Base-by-base conservation (phyloP, 2,888 invertebrate species). In the Blastobasis adustella region DNA sequence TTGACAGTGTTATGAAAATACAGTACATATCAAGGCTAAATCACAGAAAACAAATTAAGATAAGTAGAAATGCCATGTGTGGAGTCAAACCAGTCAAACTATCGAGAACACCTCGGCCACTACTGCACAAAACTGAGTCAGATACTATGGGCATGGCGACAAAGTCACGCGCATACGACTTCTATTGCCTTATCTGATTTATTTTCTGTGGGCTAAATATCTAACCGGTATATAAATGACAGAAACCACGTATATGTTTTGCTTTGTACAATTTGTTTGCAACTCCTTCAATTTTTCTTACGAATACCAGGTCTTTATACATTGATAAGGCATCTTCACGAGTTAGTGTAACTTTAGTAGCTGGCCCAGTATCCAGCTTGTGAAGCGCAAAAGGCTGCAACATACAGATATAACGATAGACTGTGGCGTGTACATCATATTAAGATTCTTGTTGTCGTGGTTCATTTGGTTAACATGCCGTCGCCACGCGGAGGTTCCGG, bases 191-290 rank as follows among this genome's bases (percentile, higher is more conserved):
- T 23, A 37, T 38, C 8, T 8, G 1, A 10, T 47, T 5, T 47
- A 37, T 6, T n/a, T 38, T 6, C 7, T 7, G 38, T 6, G 1
- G 1, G n/a, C 9, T n/a, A 37, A 37, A 7, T 5, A 6, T 54
- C 53, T 54, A 59, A 86, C 99, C 99, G 55, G 97, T 97, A 81
- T 99, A 99, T 59, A 99, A 91, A 84, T 99, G 99, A 73, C 98
- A 99, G 84, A 99, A 99, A 6, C 99, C 99, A 66, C 98, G 90
- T 60, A 99, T 94, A 62, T 93, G 92, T 88, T 98, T 99, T 75
- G 98, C 98, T 77, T 99, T 99, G 82, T 99, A 99, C 55, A 99
- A 89, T 84, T 96, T 97, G 42, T 96, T 96, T 5, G 98, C 94
- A 0, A 97, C 93, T 0, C 97, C 97, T 89, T 99, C 99, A 89